Conservation (phyloP, 2,113 vertebrate genomes). For the Ascaphus truei region DNA sequence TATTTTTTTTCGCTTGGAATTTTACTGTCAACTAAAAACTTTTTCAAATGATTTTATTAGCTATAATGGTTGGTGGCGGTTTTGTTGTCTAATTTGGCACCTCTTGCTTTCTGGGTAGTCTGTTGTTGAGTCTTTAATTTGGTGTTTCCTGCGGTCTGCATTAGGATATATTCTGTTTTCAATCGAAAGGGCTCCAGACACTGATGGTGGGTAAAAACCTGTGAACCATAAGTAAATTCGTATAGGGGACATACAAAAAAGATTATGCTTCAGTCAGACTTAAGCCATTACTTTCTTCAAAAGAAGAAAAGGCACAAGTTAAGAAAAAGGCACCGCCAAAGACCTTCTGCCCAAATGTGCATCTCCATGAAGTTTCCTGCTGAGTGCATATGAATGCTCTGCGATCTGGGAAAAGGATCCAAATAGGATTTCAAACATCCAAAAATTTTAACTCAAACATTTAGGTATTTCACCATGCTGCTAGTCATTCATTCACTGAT, state of each 20-base stretch:
- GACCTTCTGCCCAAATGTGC: conserved; percentile 74
- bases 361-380: conserved; percentile 74
- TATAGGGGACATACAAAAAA: conserved; percentile 75
- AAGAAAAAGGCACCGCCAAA: conserved; percentile 75
- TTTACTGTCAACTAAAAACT: too few relatives aligned
- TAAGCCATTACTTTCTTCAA: conserved; percentile 82
- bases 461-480: conserved; percentile 76
- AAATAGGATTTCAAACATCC: conserved; percentile 81
- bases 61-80: not conserved
- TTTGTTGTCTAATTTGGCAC: conserved; percentile 64
- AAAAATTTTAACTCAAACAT: conserved; percentile 78
- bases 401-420: conserved; percentile 76
- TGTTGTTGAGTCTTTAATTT: conserved; percentile 69
- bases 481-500: conserved; percentile 76
- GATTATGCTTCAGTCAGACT: conserved; percentile 75
- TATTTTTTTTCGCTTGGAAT: too few relatives aligned
- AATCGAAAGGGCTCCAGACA: conserved; percentile 63
- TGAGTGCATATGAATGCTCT: conserved; percentile 75
- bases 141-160: conserved; percentile 67
- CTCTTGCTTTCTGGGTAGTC: conserved; percentile 61
- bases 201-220: conserved; percentile 71
- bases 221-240: conserved; percentile 78
- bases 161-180: conserved; percentile 64
- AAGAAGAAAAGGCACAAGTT: conserved; percentile 82
- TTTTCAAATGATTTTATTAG: not conserved